A percentile compares a stretch with the other conserved stretches of the same genome.
These are phyloP conservation scores for roundworm (Caenorhabditis elegans) DNA, from an alignment of 1,140 invertebrate genomes.

Conservation along the genomic window WBcel235 BX284604.4:5308501-5309000, in stretches of 20 bases:
- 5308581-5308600: slow-evolving; percentile 47
- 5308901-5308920: no score
- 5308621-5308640: slow-evolving; percentile 46
- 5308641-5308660: slow-evolving; percentile 37
- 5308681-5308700: slow-evolving; percentile 36
- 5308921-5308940: no score
- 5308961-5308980: no score
- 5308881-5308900: no score
- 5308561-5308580: slow-evolving; percentile 45
- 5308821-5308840: no score
- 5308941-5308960: no score
- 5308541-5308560: slow-evolving; percentile 41
- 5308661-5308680: slow-evolving; percentile 44
- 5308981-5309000: no score
- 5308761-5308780: slow-evolving; percentile 15
- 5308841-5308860: no score
- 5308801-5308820: neutral
- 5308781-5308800: neutral
- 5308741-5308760: slow-evolving; percentile 1
- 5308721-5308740: neutral
- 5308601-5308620: slow-evolving; percentile 38
- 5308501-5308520: slow-evolving; percentile 50
- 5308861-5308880: no score
- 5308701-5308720: slow-evolving; percentile 14
- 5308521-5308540: slow-evolving; percentile 47